phyloP scores from a whole-genome alignment of 2,113 vertebrate species.

The Hypocryptadius cinnamomeus region DNA sequence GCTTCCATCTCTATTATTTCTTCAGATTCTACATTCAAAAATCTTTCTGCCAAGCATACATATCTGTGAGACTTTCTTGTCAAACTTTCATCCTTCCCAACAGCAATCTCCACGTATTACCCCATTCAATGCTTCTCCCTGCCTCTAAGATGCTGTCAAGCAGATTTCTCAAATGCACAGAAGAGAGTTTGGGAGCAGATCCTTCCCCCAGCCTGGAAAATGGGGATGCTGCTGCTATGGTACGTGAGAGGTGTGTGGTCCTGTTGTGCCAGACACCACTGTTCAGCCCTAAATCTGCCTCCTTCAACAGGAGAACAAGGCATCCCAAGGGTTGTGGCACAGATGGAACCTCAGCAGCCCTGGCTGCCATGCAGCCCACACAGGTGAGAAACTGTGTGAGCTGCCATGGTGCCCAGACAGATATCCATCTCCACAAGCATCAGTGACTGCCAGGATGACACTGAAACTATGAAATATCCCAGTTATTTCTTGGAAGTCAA shows the following conservation, averaged over 20 bases:
- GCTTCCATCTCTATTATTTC: no score
- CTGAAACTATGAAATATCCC: background rate
- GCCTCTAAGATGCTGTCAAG: background rate
- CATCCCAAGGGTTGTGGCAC: background rate
- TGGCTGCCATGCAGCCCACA: background rate
- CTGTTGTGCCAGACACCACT: background rate
- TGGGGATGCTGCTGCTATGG: background rate
- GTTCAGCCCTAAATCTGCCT: background rate
- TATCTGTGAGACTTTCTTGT: no score
- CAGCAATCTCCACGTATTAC: no score
- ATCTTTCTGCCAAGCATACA: no score
- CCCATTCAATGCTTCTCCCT: background rate
- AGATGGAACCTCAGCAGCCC: background rate
- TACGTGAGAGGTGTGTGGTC: accelerated
- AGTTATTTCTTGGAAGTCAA: background rate
- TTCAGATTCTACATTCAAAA: no score
- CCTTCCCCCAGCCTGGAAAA: background rate
- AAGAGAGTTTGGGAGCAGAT: background rate
- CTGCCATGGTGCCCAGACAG: background rate
- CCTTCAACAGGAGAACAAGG: background rate
- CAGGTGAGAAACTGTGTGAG: background rate
- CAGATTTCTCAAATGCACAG: background rate
- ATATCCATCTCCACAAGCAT: background rate
- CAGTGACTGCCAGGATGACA: background rate
- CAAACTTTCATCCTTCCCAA: no score